Conservation (phyloP, 2,113 vertebrate species). For the Rhinolophus ferrumequinum region DNA sequence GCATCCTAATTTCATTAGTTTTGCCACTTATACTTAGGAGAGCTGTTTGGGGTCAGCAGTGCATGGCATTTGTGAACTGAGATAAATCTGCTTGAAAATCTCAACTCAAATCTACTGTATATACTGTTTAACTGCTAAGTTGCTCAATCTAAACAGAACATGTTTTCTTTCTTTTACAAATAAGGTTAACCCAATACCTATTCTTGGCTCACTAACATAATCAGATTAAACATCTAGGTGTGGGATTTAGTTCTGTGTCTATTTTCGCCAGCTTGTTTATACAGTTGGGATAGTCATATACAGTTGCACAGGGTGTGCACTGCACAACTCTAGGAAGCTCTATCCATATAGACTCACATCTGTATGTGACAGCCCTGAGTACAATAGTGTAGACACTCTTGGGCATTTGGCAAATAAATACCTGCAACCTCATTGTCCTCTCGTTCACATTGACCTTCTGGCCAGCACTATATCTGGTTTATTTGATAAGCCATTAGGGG, state of each 20-base stretch:
- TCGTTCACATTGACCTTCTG: not conserved
- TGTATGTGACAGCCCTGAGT: not conserved
- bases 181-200: not conserved
- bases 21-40: not conserved
- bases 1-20: not conserved
- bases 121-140: not conserved
- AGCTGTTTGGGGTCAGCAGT: not conserved
- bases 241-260: slow-evolving; percentile 18
- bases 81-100: slow-evolving; percentile 34
- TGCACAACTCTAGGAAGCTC: not conserved
- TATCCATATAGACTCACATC: not conserved
- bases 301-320: not conserved
- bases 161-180: slow-evolving; percentile 20
- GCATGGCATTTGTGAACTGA: slow-evolving; percentile 14
- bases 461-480: not conserved
- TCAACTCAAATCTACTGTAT: not conserved
- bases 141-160: not conserved
- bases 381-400: not conserved
- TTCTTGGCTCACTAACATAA: not conserved
- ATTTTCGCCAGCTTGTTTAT: not conserved
- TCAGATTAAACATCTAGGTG: not conserved
- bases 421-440: not conserved
- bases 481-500: not conserved
- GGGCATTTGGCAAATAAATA: not conserved
- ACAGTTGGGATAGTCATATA: not conserved